phyloP scores from a whole-genome alignment of 2,888 invertebrate genomes.

The Drosophila nigricruria region DNA sequence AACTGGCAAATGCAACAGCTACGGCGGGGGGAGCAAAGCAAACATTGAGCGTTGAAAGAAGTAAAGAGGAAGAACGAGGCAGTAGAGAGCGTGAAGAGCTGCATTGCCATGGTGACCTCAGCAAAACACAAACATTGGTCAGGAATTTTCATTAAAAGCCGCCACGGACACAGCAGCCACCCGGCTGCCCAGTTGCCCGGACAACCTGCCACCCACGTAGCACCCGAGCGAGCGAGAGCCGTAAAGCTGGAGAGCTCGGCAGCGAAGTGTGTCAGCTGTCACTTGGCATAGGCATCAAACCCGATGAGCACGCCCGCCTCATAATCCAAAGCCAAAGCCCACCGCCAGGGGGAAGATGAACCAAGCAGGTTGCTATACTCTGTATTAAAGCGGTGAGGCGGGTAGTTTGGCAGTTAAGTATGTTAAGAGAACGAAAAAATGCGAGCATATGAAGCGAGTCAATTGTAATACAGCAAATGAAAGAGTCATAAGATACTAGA shows the following conservation, averaged over 20 bases:
- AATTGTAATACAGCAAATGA: not conserved
- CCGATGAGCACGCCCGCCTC: conserved; percentile 37
- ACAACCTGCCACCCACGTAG: conserved; percentile 74
- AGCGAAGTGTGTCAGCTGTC: conserved; percentile 80
- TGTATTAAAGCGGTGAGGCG: not conserved
- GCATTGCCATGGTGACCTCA: conserved; percentile 76
- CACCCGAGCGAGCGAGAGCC: conserved; percentile 18
- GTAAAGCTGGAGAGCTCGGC: conserved; percentile 33
- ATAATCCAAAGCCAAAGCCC: conserved; percentile 13
- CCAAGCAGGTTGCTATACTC: conserved; percentile 48
- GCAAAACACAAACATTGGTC: conserved; percentile 74
- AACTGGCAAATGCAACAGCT: conserved; percentile 40
- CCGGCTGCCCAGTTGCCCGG: conserved; percentile 28
- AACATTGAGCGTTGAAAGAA: not conserved
- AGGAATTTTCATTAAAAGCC: conserved; percentile 75
- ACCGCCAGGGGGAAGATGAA: conserved; percentile 8
- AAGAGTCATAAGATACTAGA: not conserved
- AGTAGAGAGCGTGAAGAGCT: conserved; percentile 3
- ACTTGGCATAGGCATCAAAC: conserved; percentile 75
- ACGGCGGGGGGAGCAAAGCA: not conserved
- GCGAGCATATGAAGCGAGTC: not conserved
- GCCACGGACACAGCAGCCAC: conserved; percentile 18
- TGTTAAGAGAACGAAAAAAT: too few relatives aligned
- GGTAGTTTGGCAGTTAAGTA: not conserved
- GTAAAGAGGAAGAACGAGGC: not conserved